Evolutionary conservation across 2,797 vertebrate species (phyloP).

Genomic region (Garrulus glandarius): DNA sequence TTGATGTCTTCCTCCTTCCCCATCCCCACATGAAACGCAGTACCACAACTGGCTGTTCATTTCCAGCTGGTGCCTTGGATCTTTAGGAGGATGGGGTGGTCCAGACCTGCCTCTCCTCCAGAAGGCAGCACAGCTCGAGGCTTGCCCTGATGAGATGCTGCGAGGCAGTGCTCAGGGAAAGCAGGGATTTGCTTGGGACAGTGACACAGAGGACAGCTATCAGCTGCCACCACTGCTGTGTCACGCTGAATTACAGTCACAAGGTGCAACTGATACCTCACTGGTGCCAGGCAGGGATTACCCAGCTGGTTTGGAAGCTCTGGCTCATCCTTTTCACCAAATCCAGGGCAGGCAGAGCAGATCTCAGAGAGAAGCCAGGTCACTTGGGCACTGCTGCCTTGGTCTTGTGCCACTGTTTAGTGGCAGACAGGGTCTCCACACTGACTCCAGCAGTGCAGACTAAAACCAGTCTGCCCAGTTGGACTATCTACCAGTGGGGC

Average conservation of each 20-base stretch:
- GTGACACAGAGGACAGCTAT: not conserved
- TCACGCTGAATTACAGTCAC: not conserved
- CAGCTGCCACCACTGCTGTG: not conserved
- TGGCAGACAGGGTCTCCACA: not conserved
- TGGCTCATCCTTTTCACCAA: not conserved
- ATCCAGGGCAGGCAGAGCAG: not conserved
- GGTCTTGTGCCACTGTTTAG: accelerated
- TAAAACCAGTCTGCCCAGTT: not conserved
- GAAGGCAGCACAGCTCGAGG: not conserved
- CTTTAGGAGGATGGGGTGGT: not conserved
- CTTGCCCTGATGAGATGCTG: not conserved
- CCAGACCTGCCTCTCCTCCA: not conserved
- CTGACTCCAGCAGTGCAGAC: not conserved
- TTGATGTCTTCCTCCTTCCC: not conserved
- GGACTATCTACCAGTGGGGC: not conserved
- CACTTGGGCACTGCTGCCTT: not conserved
- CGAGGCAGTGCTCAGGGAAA: accelerated
- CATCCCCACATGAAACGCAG: not conserved
- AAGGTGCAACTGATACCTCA: accelerated
- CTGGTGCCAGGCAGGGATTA: not conserved
- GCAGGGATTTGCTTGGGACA: not conserved
- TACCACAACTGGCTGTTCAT: not conserved
- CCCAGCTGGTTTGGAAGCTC: not conserved
- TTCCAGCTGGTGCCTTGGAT: not conserved
- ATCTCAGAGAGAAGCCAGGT: not conserved